Conservation (phyloP, 2,113 vertebrate species). For the Pungitius pungitius region DNA sequence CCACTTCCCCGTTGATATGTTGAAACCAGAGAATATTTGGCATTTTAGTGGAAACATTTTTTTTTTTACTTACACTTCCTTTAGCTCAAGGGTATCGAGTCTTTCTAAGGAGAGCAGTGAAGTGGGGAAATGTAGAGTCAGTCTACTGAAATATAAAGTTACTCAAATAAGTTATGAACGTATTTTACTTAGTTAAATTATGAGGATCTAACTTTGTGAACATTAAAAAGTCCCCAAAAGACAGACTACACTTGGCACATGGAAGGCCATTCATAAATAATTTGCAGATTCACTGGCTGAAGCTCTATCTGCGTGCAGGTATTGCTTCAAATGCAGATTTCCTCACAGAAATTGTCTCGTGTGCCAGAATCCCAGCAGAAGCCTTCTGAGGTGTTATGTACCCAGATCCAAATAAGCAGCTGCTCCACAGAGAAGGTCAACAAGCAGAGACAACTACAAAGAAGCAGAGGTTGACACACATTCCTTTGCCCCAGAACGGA, state of each 20-base stretch:
- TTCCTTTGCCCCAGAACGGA: neutral
- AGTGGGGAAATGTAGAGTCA: neutral
- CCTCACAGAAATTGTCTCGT: neutral
- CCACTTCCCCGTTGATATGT: neutral
- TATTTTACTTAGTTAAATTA: too few species aligned
- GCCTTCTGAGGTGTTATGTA: accelerated
- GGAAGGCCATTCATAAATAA: neutral
- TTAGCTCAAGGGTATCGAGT: neutral
- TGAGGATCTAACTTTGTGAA: neutral
- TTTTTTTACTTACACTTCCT: neutral
- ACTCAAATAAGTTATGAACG: too few species aligned
- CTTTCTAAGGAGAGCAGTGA: neutral
- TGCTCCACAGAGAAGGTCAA: neutral
- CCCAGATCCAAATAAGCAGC: slow-evolving; percentile 14
- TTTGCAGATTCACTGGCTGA: too few species aligned
- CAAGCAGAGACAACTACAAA: accelerated
- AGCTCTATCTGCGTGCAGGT: neutral
- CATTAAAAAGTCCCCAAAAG: neutral
- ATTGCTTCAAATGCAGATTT: neutral
- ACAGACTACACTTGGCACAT: neutral
- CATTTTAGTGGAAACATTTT: neutral
- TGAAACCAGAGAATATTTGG: neutral
- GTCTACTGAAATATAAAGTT: neutral
- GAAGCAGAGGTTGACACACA: neutral
- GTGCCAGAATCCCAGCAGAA: neutral